phyloP scores from a whole-genome alignment of 2,113 vertebrate species.

The Gobiocypris rarus region DNA sequence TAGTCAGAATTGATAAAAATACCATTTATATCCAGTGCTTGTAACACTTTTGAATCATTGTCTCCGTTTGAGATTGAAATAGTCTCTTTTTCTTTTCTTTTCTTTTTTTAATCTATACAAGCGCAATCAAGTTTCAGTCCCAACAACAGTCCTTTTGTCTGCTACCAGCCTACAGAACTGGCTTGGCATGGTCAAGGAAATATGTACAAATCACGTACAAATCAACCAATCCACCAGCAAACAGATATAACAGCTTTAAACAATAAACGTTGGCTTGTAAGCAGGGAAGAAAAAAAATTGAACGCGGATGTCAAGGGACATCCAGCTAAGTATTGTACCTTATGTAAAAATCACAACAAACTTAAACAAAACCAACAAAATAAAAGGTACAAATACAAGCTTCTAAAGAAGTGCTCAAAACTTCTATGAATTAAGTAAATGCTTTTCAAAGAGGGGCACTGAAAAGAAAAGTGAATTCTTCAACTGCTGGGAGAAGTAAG shows the following conservation, averaged over 20 bases:
- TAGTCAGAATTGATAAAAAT: constrained; percentile 99
- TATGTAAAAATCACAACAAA: constrained; percentile 70
- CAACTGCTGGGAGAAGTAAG: constrained; percentile 73
- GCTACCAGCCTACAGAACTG: constrained; percentile 88
- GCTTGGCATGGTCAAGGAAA: constrained; percentile 91
- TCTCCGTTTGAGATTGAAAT: constrained; percentile 83
- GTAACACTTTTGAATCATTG: constrained; percentile 97
- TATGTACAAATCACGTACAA: constrained; percentile 81
- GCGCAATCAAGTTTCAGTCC: constrained; percentile 98
- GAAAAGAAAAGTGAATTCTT: constrained; percentile 72
- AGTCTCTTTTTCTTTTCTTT: constrained; percentile 63
- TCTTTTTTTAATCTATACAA: constrained; percentile 76
- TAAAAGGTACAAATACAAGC: constrained; percentile 68
- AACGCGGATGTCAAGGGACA: constrained; percentile 57
- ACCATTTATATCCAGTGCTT: constrained; percentile 99
- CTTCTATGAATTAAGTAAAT: constrained; percentile 83
- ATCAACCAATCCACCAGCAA: constrained; percentile 75
- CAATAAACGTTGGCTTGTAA: constrained; percentile 81
- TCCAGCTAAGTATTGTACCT: constrained; percentile 62
- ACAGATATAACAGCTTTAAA: constrained; percentile 83
- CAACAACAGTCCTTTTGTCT: constrained; percentile 91
- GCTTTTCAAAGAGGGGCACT: constrained; percentile 64
- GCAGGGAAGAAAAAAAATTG: constrained; percentile 70
- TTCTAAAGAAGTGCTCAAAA: constrained; percentile 74
- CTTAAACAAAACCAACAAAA: constrained; percentile 58